These are phyloP conservation scores for Hycleus phaleratus DNA, from an alignment of 1,140 invertebrate genomes.

Conservation along the genomic window DNA sequence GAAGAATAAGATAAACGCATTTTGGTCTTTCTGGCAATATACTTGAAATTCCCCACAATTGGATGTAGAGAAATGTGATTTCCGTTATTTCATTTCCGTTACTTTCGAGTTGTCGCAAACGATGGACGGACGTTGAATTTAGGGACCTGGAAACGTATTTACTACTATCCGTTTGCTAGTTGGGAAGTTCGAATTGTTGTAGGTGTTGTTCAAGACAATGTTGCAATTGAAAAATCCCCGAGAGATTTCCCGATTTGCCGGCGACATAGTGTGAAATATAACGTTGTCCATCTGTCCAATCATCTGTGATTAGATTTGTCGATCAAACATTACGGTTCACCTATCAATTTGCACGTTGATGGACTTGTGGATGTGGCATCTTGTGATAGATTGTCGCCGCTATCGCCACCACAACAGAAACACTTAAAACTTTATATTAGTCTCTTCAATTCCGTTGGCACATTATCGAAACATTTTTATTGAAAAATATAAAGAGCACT, in stretches of 20 bases:
- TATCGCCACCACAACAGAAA: too few relatives aligned
- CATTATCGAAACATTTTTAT: too few relatives aligned
- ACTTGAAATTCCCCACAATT: slow-evolving; percentile 15
- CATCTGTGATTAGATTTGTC: slow-evolving; percentile 9
- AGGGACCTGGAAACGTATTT: slow-evolving; percentile 5
- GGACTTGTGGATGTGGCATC: too few relatives aligned
- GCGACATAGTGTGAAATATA: slow-evolving; percentile 8
- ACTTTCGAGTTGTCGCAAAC: slow-evolving; percentile 11
- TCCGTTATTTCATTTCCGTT: slow-evolving; percentile 15
- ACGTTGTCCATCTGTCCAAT: slow-evolving; percentile 11
- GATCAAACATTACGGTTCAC: slow-evolving; percentile 3
- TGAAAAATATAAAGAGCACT: too few relatives aligned
- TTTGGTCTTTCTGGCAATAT: slow-evolving; percentile 3
- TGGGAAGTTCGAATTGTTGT: slow-evolving; percentile 4
- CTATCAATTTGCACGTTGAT: slow-evolving; percentile 5
- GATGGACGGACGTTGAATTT: neutral
- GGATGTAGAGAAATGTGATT: slow-evolving; percentile 16
- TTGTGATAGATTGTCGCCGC: too few relatives aligned
- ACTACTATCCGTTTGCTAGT: slow-evolving; percentile 5
- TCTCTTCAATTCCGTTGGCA: too few relatives aligned
- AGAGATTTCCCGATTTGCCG: neutral
- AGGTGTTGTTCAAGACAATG: neutral
- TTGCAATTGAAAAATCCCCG: too few relatives aligned
- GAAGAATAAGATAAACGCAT: slow-evolving; percentile 11
- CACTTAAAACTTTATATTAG: too few relatives aligned